phyloP scores from a whole-genome alignment of 92 coral and sea anemone genomes.

The Paramuricea clavata region DNA sequence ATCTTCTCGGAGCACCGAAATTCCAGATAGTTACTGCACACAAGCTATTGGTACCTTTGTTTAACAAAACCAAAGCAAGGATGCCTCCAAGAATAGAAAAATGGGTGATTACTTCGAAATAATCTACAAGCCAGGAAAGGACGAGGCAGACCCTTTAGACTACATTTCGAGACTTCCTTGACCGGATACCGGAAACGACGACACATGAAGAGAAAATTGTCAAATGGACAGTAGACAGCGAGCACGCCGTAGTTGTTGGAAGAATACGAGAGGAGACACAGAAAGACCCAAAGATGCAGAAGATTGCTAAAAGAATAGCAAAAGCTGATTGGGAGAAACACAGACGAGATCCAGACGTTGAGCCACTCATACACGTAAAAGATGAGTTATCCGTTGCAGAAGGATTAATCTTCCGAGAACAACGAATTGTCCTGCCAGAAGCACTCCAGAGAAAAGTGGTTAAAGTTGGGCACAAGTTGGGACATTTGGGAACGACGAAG shows the following conservation, averaged over 20 bases:
- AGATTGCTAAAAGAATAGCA: constrained; percentile 45
- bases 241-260: constrained; percentile 36
- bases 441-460: constrained; percentile 51
- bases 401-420: background rate
- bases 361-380: background rate
- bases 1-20: constrained; percentile 72
- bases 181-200: constrained; percentile 4
- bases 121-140: constrained; percentile 61
- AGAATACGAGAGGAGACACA: constrained; percentile 37
- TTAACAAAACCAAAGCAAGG: constrained; percentile 66
- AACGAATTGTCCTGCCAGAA: background rate
- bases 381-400: background rate
- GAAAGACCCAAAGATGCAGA: constrained; percentile 45
- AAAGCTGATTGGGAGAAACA: constrained; percentile 68
- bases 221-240: constrained; percentile 16
- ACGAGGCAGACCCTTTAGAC: constrained; percentile 67
- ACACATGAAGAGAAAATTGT: background rate
- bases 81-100: constrained; percentile 75
- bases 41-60: constrained; percentile 68
- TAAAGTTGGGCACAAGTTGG: constrained; percentile 56
- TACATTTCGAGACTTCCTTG: too few species aligned
- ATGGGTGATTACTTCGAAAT: constrained; percentile 68
- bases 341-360: constrained; percentile 50
- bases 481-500: constrained; percentile 59
- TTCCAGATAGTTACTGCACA: constrained; percentile 73